Percentiles rank a stretch among this genome's conserved stretches.
phyloP scores from a whole-genome alignment of 2,113 vertebrate genomes.

The Corythoichthys intestinalis region DNA sequence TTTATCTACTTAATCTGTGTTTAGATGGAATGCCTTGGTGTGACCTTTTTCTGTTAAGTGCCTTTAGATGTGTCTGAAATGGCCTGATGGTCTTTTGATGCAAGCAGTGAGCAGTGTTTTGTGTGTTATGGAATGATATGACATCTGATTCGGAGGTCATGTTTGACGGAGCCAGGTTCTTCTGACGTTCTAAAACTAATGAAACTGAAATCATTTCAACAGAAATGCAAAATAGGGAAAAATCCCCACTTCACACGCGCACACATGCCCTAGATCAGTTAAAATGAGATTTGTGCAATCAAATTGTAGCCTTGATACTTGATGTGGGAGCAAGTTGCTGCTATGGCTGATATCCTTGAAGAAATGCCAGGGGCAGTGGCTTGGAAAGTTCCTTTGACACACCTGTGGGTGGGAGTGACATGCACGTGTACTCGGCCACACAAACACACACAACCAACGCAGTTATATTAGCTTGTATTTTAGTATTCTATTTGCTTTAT shows the following conservation, averaged over 20 bases:
- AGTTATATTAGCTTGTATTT: conserved; percentile 56
- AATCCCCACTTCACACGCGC: neutral
- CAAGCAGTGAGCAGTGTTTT: neutral
- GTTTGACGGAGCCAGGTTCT: neutral
- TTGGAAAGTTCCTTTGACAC: conserved; percentile 46
- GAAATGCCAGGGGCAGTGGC: conserved; percentile 40
- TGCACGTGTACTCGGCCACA: conserved; percentile 1
- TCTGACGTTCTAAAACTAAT: conserved; percentile 2
- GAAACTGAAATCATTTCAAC: neutral
- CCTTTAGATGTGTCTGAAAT: neutral
- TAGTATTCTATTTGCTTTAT: conserved; percentile 20
- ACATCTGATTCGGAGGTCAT: neutral
- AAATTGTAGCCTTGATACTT: conserved; percentile 4
- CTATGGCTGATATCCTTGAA: conserved; percentile 38
- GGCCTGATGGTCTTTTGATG: neutral
- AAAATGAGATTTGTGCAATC: neutral
- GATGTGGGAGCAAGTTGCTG: conserved; percentile 28
- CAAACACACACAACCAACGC: neutral
- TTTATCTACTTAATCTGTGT: neutral
- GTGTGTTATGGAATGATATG: neutral
- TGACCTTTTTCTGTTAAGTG: neutral
- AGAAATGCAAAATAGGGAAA: neutral
- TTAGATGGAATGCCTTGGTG: neutral
- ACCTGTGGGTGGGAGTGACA: conserved; percentile 60
- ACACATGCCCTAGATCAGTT: neutral